phyloP scores from a whole-genome alignment of 2,888 invertebrate genomes.

The Gerris lacustris region DNA sequence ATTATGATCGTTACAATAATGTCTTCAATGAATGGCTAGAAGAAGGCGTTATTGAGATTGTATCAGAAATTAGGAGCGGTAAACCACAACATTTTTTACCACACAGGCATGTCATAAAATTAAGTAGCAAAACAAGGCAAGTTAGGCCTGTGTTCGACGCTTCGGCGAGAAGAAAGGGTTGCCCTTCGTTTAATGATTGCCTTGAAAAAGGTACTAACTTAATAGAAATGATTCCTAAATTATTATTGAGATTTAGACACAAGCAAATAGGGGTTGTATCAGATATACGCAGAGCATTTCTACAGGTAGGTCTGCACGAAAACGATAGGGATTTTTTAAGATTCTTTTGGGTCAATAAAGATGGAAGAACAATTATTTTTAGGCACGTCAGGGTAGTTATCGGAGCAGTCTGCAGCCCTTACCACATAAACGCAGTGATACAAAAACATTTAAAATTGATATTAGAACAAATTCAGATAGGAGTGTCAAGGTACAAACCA shows the following conservation, averaged over 20 bases:
- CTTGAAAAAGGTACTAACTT: slow-evolving; percentile 28
- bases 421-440: slow-evolving; percentile 17
- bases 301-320: slow-evolving; percentile 30
- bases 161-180: slow-evolving; percentile 18
- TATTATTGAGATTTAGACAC: slow-evolving; percentile 21
- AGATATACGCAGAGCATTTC: slow-evolving; percentile 33
- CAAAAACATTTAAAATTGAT: slow-evolving; percentile 18
- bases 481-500: too few relatives aligned
- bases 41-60: slow-evolving; percentile 30
- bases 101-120: slow-evolving; percentile 22
- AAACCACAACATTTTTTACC: slow-evolving; percentile 21
- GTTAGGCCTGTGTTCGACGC: slow-evolving; percentile 29
- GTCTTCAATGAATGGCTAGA: slow-evolving; percentile 31
- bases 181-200: slow-evolving; percentile 27
- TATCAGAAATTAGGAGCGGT: slow-evolving; percentile 22
- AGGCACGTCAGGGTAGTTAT: slow-evolving; percentile 21
- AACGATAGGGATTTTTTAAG: too few relatives aligned
- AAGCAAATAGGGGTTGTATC: slow-evolving; percentile 20
- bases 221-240: slow-evolving; percentile 25
- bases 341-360: slow-evolving; percentile 25
- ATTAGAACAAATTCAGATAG: too few relatives aligned
- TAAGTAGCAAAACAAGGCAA: too few relatives aligned
- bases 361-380: slow-evolving; percentile 10
- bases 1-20: slow-evolving; percentile 29
- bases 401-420: slow-evolving; percentile 21